Conservation (phyloP, 1,140 invertebrate genomes). For the Trachymyrmex septentrionalis region DNA sequence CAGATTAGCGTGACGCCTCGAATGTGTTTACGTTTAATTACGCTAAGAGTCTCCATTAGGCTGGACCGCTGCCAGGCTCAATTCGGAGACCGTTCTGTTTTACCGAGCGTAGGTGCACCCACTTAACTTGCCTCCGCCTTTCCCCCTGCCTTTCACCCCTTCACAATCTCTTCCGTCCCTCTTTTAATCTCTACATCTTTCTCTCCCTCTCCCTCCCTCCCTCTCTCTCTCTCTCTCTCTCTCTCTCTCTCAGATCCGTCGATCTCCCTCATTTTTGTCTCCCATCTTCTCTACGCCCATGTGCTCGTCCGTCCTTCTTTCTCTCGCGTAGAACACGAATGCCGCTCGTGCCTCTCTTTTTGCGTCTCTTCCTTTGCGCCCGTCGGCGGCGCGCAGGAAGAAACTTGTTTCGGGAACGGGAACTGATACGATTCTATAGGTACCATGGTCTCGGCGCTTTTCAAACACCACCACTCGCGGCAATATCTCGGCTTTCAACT, state of each 20-base stretch:
- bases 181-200: constrained; percentile 52
- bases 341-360: constrained; percentile 41
- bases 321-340: constrained; percentile 8
- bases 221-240: not conserved
- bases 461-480: constrained; percentile 53
- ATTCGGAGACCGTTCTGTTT: constrained; percentile 78
- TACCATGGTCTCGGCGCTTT: constrained; percentile 43
- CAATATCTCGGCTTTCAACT: constrained; percentile 49
- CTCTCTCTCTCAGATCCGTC: not conserved
- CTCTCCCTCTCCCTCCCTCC: not conserved
- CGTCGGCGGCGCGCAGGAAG: constrained; percentile 48
- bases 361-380: constrained; percentile 53
- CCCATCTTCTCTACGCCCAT: too few species aligned
- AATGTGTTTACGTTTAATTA: constrained; percentile 87
- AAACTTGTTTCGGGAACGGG: constrained; percentile 63
- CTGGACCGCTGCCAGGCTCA: constrained; percentile 85
- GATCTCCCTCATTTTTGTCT: constrained; percentile 7
- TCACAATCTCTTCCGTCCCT: constrained; percentile 28
- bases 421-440: constrained; percentile 58
- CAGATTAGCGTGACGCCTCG: constrained; percentile 85
- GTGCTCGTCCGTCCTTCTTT: constrained; percentile 1
- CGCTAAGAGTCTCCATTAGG: constrained; percentile 87
- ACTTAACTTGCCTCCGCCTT: constrained; percentile 73
- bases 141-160: not conserved
- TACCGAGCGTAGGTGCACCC: constrained; percentile 79